These are phyloP conservation scores for Chiroxiphia lanceolata DNA, from an alignment of 2,797 vertebrate genomes.

Conservation along the genomic window DNA sequence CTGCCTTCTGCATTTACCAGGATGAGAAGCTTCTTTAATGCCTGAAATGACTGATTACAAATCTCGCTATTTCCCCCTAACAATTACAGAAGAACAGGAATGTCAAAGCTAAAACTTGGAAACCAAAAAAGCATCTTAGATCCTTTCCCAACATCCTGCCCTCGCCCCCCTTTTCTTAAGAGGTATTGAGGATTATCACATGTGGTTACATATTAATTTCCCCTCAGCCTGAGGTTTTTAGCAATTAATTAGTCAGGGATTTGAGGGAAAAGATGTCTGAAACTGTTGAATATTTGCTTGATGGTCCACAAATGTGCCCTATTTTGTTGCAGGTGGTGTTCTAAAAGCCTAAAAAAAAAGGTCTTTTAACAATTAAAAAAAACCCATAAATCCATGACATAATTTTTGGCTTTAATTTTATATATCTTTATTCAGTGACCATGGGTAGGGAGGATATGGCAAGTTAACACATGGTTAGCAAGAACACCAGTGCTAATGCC, in stretches of 20 bases:
- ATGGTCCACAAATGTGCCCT: background rate
- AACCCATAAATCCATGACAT: background rate
- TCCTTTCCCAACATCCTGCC: background rate
- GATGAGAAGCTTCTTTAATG: background rate
- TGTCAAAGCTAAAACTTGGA: background rate
- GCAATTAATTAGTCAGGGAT: conserved; percentile 55
- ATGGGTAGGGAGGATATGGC: background rate
- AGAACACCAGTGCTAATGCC: background rate
- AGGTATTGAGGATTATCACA: background rate
- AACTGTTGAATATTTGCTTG: background rate
- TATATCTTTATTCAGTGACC: background rate
- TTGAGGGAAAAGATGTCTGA: background rate
- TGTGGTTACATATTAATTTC: conserved; percentile 42
- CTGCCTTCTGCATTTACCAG: background rate
- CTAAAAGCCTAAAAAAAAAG: background rate
- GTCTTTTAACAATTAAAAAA: background rate
- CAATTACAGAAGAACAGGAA: background rate
- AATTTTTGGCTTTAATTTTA: background rate
- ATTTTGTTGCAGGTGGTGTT: background rate
- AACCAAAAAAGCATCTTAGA: background rate
- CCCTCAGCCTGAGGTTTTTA: conserved; percentile 16
- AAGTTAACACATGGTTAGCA: background rate
- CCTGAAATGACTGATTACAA: background rate
- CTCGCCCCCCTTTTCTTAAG: background rate
- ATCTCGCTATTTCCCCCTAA: background rate